Evolutionary conservation across 2,113 vertebrate genomes (phyloP), one percentile per base, ranked within the genome.

Genomic region (Bubalus kerabau): DNA sequence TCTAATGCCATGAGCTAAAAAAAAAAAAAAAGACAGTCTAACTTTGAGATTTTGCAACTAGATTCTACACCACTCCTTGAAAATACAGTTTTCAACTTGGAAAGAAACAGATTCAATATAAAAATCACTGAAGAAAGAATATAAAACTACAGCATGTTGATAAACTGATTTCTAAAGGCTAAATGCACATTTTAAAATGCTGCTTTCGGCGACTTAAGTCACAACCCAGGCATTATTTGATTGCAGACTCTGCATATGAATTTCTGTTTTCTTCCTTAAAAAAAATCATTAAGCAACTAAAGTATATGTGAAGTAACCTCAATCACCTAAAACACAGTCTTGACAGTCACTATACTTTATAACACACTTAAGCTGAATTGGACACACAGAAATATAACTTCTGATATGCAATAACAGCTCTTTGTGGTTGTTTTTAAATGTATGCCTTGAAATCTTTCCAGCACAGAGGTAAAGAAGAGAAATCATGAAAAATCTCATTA

Each of bases 61-160:
- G 43, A 56, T 43, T 94, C 95, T 94, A 92, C 57, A 90, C 21
- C 32, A 92, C 12, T 11, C 43, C 74, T 64, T 48, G 19, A 95
- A 98, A 97, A 96, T 67, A n/a, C 10, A 94, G 92, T 48, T 88
- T 98, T 80, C 67, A 50, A 94, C 46, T 59, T 81, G 67, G 21
- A 95, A 95, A 76, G 64, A 92, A 97, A 97, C 19, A 97, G 96
- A 97, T 48, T 92, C 91, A 96, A 86, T 76, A 81, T 7, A 46
- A 76, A 96, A 95, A 94, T 95, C 92, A 94, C n/a, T 24, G 62
- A 95, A 32, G 32, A 94, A 97, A 96, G 85, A 87, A 60, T 43
- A 78, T 50, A 91, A 97, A 88, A 78, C 82, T 52, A 97, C 21
- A 46, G 24, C 21, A 82, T 64, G 60, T 91, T 86, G 95, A 93